Evolutionary conservation across 2,113 vertebrate species (phyloP), one percentile per base, ranked within the genome.

Genomic region (Accipiter cooperii): DNA sequence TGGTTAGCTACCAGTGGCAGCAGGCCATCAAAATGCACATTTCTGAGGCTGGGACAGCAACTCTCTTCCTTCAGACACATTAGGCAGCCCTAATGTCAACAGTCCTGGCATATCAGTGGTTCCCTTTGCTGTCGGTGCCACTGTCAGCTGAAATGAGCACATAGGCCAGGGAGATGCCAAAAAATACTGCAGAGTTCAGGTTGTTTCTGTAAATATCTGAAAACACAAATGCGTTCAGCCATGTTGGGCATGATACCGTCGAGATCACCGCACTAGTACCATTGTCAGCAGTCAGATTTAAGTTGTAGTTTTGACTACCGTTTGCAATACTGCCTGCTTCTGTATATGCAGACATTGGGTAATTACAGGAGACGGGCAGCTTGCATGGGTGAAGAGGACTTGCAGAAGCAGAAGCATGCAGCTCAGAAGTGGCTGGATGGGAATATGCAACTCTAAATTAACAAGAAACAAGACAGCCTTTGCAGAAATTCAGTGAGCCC

Each of bases 191-290:
- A 26, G 33, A 66, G 40, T 49, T 84, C 47, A 17, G 42, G 28
- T 8, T 25, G 21, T 57, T 92, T 51, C n/a, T 46, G 69, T 25
- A 25, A 81, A 71, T 17, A 46, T 61, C 47, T 90, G 66, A 79
- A 76, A 66, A 46, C 21, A 66, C 36, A 55, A 61, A 70, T 40
- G 21, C 16, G 81, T 88, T 69, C 57, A 76, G 78, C 47, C 49
- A 42, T 0, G 0, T 26, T 80, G 66, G 22, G 28, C 20, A 40
- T 46, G 52, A 46, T 8, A n/a, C 15, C 1, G 0, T 36, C 0
- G 4, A 87, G 40, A 61, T 70, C 55, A 54, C 40, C 44, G 54
- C 17, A 5, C 28, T 17, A 51, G 16, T 42, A 57, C 44, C 16
- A 12, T 29, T 2, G 2, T 28, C 31, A 46, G 42, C 15, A 13